Percentiles rank a stretch among this genome's conserved stretches.
Conservation (phyloP, 2,888 invertebrate genomes). For the Stenolophus ochropezus region DNA sequence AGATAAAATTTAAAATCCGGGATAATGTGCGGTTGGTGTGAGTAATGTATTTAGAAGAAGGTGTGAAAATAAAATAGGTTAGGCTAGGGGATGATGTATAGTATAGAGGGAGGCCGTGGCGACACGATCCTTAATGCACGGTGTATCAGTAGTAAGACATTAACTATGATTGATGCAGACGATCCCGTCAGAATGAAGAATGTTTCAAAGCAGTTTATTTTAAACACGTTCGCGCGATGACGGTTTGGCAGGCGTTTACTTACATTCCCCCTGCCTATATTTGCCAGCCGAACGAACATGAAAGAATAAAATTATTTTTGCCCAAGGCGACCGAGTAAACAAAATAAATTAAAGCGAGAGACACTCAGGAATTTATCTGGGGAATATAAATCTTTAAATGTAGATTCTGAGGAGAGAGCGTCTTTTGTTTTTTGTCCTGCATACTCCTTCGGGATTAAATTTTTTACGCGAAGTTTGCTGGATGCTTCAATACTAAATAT, state of each 20-base stretch:
- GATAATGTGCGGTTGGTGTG: neutral
- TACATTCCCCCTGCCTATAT: slow-evolving; percentile 11
- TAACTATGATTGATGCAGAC: slow-evolving; percentile 28
- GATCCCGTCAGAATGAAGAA: slow-evolving; percentile 25
- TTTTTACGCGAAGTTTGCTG: slow-evolving; percentile 9
- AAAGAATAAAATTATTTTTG: slow-evolving; percentile 43
- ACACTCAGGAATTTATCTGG: slow-evolving; percentile 40
- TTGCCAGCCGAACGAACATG: slow-evolving; percentile 24
- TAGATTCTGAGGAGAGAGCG: slow-evolving; percentile 31
- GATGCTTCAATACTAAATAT: slow-evolving; percentile 7
- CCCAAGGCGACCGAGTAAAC: slow-evolving; percentile 34
- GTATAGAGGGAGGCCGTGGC: neutral
- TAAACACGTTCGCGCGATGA: slow-evolving; percentile 26
- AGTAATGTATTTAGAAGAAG: neutral
- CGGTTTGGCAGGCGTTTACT: slow-evolving; percentile 26
- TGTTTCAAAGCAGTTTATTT: slow-evolving; percentile 31
- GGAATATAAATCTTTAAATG: slow-evolving; percentile 51
- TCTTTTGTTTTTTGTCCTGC: slow-evolving; percentile 33
- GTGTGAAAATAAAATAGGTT: neutral
- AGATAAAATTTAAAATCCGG: neutral
- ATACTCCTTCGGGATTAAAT: slow-evolving; percentile 23
- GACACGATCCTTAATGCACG: slow-evolving; percentile 15
- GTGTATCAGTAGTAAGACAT: slow-evolving; percentile 19
- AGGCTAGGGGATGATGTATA: neutral
- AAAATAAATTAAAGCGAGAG: slow-evolving; percentile 44